Evolutionary conservation across 2,797 vertebrate genomes (phyloP).

Genomic region (Poeciliopsis infans): DNA sequence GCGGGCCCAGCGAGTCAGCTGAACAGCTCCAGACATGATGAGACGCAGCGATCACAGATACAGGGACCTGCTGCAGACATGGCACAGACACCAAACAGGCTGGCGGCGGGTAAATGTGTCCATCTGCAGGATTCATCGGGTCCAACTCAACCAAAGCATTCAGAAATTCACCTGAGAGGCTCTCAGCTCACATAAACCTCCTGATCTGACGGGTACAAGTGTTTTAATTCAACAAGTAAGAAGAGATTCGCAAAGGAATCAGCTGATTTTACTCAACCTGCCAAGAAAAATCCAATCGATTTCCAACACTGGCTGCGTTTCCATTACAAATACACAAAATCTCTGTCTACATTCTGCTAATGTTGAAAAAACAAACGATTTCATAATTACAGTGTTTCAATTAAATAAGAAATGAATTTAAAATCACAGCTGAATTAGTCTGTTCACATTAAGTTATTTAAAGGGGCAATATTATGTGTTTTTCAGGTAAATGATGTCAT

Average conservation of each 20-base stretch:
- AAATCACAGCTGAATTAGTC: too few relatives aligned
- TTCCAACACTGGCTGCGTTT: too few relatives aligned
- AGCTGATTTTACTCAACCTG: neutral
- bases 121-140: neutral
- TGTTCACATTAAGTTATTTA: too few relatives aligned
- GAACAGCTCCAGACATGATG: slow-evolving; percentile 1
- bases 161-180: neutral
- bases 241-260: neutral
- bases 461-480: too few relatives aligned
- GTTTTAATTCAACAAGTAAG: neutral
- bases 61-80: neutral
- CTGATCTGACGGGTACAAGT: neutral
- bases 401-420: too few relatives aligned
- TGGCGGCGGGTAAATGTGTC: neutral
- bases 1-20: neutral
- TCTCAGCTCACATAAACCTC: too few relatives aligned
- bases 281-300: neutral
- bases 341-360: too few relatives aligned
- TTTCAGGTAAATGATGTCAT: too few relatives aligned
- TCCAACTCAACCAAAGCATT: neutral
- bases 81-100: neutral
- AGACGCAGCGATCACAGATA: neutral
- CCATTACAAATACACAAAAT: too few relatives aligned
- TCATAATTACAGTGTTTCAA: too few relatives aligned
- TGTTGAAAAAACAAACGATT: too few relatives aligned